Conservation (phyloP, 2,888 invertebrate species). For the Monopis laevigella region DNA sequence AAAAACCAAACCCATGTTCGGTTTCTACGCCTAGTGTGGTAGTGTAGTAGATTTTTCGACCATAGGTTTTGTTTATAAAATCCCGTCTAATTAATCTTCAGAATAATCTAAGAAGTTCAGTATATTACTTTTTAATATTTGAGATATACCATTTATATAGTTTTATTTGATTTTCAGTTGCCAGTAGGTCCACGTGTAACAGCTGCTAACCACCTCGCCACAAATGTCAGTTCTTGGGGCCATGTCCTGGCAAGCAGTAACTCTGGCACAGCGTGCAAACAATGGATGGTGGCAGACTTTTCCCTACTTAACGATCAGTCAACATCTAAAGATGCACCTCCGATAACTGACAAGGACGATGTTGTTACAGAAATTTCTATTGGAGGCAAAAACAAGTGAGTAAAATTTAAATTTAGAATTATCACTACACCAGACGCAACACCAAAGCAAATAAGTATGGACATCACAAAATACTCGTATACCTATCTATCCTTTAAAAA, state of each 20-base stretch:
- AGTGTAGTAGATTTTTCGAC: no score
- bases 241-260: slow-evolving; percentile 73
- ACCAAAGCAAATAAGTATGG: no score
- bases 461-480: no score
- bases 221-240: slow-evolving; percentile 78
- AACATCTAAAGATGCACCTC: background rate
- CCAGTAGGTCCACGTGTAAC: slow-evolving; percentile 80
- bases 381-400: slow-evolving; percentile 33
- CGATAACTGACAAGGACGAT: slow-evolving; percentile 26
- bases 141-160: no score
- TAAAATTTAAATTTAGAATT: slow-evolving; percentile 8
- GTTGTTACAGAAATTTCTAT: slow-evolving; percentile 39
- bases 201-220: slow-evolving; percentile 84
- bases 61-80: no score
- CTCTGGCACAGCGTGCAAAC: slow-evolving; percentile 86
- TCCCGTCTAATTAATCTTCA: no score
- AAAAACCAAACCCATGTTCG: no score
- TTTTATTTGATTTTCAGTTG: slow-evolving; percentile 39
- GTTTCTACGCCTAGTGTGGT: no score
- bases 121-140: no score
- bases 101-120: no score
- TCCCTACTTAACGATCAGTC: slow-evolving; percentile 56
- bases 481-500: no score
- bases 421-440: background rate
- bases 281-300: slow-evolving; percentile 86